Conservation (phyloP, 2,113 vertebrate species). For the Oryzias javanicus region DNA sequence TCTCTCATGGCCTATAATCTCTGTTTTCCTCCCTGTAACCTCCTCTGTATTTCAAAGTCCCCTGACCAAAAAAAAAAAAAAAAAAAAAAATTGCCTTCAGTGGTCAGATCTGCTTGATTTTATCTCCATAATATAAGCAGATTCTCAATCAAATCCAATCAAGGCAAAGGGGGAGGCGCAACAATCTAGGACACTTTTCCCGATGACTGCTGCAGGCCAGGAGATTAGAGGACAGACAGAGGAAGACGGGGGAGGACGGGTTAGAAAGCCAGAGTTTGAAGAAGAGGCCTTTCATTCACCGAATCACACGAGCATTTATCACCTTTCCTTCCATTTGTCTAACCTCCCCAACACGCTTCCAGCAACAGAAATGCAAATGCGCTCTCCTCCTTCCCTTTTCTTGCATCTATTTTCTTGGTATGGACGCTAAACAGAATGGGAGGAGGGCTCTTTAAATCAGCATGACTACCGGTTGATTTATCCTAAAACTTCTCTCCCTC, state of each 20-base stretch:
- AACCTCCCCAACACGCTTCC: conserved; percentile 15
- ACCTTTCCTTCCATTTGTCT: conserved; percentile 50
- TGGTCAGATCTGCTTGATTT: conserved; percentile 62
- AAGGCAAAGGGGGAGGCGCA: conserved; percentile 52
- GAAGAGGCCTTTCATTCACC: conserved; percentile 46
- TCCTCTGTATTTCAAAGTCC: conserved; percentile 47
- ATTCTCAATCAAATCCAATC: conserved; percentile 77
- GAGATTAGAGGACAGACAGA: conserved; percentile 68
- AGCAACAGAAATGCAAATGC: conserved; percentile 51
- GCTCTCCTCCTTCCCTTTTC: conserved; percentile 26
- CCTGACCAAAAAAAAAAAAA: background rate
- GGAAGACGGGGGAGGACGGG: background rate
- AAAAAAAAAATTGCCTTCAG: conserved; percentile 41
- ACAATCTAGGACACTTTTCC: conserved; percentile 74
- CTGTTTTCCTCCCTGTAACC: conserved; percentile 24
- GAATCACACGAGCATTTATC: conserved; percentile 60
- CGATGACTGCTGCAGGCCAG: conserved; percentile 73
- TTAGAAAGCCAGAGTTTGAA: conserved; percentile 14
- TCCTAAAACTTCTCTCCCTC: conserved; percentile 39
- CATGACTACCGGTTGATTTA: conserved; percentile 71
- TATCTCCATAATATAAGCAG: conserved; percentile 69
- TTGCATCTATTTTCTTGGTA: conserved; percentile 40
- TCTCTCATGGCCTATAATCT: conserved; percentile 34
- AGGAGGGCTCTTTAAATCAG: conserved; percentile 61
- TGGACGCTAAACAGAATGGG: conserved; percentile 22